phyloP scores from a whole-genome alignment of 2,888 invertebrate species.

The Melieria crassipennis region DNA sequence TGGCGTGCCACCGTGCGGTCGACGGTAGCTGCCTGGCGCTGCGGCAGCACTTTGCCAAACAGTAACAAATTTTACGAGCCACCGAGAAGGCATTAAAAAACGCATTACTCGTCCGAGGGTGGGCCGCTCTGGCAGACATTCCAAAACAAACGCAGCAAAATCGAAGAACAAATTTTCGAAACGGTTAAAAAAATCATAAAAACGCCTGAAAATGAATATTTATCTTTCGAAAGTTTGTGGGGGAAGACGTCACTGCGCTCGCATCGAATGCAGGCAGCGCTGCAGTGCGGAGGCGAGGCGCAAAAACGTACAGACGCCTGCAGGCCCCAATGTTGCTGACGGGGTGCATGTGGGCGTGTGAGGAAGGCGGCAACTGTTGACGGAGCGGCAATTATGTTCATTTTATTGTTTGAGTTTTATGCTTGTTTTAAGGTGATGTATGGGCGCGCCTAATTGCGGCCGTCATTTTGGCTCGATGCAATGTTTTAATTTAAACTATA shows the following conservation, averaged over 20 bases:
- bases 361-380: neutral
- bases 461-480: constrained; percentile 28
- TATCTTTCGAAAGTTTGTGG: constrained; percentile 17
- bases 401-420: constrained; percentile 45
- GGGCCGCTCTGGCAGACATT: neutral
- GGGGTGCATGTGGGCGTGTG: neutral
- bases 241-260: neutral
- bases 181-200: constrained; percentile 34
- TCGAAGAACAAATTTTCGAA: constrained; percentile 21
- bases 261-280: too few relatives aligned
- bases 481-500: constrained; percentile 14
- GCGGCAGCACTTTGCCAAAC: constrained; percentile 21
- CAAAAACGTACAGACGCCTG: too few relatives aligned
- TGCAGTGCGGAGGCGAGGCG: too few relatives aligned
- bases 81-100: constrained; percentile 25
- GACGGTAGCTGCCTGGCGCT: too few relatives aligned
- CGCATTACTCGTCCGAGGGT: neutral
- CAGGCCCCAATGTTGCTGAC: neutral
- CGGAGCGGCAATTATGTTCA: constrained; percentile 33
- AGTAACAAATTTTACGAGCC: constrained; percentile 30
- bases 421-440: constrained; percentile 43
- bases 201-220: constrained; percentile 18
- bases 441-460: constrained; percentile 32
- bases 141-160: neutral
- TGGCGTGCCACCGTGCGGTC: too few relatives aligned